Percentiles rank a stretch among this genome's conserved stretches.
These are phyloP conservation scores for Zele albiditarsus DNA, from an alignment of 2,888 invertebrate genomes.

Conservation along the genomic window DNA sequence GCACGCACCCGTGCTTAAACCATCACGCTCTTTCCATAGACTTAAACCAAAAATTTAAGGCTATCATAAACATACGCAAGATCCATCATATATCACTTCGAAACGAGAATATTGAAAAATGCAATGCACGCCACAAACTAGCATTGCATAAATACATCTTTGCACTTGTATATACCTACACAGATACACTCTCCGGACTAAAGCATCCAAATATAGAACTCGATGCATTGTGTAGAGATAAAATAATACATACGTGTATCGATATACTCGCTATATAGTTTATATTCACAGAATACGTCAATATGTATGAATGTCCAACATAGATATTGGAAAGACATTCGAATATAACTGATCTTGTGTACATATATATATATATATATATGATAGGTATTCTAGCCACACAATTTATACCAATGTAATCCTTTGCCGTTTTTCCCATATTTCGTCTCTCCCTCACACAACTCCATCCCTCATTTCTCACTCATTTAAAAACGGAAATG, in stretches of 20 bases:
- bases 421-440: conserved; percentile 40
- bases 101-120: too few relatives aligned
- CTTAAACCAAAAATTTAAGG: background rate
- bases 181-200: too few relatives aligned
- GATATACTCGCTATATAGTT: conserved; percentile 21
- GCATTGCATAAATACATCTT: conserved; percentile 19
- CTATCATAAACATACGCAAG: background rate
- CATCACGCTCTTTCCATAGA: background rate
- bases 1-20: background rate
- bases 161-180: too few relatives aligned
- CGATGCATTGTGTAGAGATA: too few relatives aligned
- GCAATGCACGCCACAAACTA: background rate
- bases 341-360: background rate
- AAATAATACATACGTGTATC: background rate
- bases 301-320: conserved; percentile 39
- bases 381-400: conserved; percentile 12
- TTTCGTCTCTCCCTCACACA: conserved; percentile 5
- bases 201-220: too few relatives aligned
- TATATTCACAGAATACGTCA: conserved; percentile 40
- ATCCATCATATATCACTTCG: too few relatives aligned
- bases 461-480: conserved; percentile 1
- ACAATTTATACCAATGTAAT: conserved; percentile 48
- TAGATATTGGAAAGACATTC: conserved; percentile 21
- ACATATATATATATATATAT: conserved; percentile 27
- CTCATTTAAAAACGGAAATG: background rate